Evolutionary conservation across 2,113 vertebrate genomes (phyloP).

Genomic region (Gambusia holbrooki): DNA sequence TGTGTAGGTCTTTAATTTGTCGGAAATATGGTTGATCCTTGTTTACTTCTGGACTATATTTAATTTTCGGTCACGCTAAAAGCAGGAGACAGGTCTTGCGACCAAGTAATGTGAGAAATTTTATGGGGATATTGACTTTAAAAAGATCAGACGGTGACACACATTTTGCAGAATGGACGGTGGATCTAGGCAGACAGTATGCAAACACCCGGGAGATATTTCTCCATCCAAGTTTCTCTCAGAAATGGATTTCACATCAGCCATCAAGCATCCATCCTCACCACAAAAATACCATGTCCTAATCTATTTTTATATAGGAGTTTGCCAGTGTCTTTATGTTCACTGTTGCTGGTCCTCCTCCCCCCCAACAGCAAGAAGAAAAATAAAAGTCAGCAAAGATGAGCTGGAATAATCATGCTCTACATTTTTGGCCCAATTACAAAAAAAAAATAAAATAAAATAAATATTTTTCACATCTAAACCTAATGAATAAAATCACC

Average conservation of each 20-base stretch:
- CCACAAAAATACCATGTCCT: constrained; percentile 37
- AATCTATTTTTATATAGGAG: constrained; percentile 26
- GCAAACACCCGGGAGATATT: constrained; percentile 9
- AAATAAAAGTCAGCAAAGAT: not conserved
- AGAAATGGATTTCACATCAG: constrained; percentile 59
- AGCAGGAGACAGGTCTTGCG: constrained; percentile 33
- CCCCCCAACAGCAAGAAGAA: not conserved
- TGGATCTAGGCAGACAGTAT: constrained; percentile 45
- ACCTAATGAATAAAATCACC: not conserved
- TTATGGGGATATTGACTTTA: constrained; percentile 41
- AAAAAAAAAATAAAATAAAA: too few species aligned
- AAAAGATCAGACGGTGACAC: constrained; percentile 44
- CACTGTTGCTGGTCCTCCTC: not conserved
- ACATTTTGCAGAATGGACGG: constrained; percentile 19
- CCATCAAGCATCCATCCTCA: constrained; percentile 21
- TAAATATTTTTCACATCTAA: constrained; percentile 10
- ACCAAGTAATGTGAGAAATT: constrained; percentile 37
- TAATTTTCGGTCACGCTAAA: constrained; percentile 51
- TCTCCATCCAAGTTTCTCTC: constrained; percentile 58
- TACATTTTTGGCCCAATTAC: not conserved
- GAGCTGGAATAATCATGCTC: not conserved
- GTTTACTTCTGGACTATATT: constrained; percentile 40
- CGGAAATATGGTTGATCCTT: constrained; percentile 1
- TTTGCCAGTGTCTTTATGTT: not conserved
- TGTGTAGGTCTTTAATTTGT: constrained; percentile 5